Percentiles rank a stretch among this genome's conserved stretches.
phyloP scores from a whole-genome alignment of 2,888 invertebrate species.

The Limnephilus auricula region DNA sequence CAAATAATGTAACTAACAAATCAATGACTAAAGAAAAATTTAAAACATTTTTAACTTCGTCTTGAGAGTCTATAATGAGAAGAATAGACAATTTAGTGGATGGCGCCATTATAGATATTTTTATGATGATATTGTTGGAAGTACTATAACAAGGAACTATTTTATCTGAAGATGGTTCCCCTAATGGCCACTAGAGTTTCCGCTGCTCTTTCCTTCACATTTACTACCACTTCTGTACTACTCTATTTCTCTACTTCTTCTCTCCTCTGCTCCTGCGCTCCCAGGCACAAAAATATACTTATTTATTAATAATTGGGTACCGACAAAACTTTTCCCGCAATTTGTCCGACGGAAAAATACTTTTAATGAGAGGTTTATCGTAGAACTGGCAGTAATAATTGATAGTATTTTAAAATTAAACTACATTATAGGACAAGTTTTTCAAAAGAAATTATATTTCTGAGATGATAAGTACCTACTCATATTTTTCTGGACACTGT shows the following conservation, averaged over 20 bases:
- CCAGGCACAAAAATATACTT: neutral
- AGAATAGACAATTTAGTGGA: neutral
- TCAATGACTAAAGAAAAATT: too few species aligned
- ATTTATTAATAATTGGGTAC: conserved; percentile 3
- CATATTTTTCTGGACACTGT: neutral
- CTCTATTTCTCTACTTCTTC: neutral
- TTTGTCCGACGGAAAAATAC: neutral
- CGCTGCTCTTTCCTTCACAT: neutral
- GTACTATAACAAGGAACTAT: conserved; percentile 6
- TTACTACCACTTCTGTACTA: neutral
- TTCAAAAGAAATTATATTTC: neutral
- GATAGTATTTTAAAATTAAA: neutral
- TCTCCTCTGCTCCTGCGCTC: neutral
- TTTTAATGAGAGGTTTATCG: neutral
- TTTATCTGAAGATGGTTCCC: conserved; percentile 33
- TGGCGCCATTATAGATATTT: neutral
- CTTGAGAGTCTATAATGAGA: neutral
- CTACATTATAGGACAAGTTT: neutral
- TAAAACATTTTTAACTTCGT: too few species aligned
- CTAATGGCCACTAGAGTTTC: conserved; percentile 48
- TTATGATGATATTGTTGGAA: neutral
- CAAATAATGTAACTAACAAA: too few species aligned
- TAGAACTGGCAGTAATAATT: neutral
- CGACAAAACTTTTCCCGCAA: conserved; percentile 11
- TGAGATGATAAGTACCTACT: neutral